These are phyloP conservation scores for Epinephelus cyanopodus DNA, from an alignment of 2,113 vertebrate species.

Conservation along the genomic window DNA sequence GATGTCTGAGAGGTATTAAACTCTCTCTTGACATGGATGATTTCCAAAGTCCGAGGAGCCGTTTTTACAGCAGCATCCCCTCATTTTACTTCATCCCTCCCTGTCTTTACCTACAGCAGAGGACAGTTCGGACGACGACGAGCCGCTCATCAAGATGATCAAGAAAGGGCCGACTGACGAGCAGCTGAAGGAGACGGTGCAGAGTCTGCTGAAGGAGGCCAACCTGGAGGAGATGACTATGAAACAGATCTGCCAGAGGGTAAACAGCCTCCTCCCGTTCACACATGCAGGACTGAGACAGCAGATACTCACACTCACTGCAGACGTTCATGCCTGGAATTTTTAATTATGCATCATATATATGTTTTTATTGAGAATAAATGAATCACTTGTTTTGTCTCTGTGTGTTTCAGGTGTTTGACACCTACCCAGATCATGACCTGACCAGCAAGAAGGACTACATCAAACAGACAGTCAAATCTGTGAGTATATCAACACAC, in stretches of 20 bases:
- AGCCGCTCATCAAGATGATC: constrained; percentile 93
- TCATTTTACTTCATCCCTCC: background rate
- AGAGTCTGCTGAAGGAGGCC: constrained; percentile 89
- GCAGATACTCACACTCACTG: too few species aligned
- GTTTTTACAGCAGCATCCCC: background rate
- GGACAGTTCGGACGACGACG: constrained; percentile 94
- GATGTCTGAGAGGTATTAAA: too few species aligned
- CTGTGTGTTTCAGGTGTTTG: constrained; percentile 88
- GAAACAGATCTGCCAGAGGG: constrained; percentile 97
- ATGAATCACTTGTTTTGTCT: background rate
- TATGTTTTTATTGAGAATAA: background rate
- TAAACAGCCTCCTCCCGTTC: constrained; percentile 33
- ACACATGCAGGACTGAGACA: background rate
- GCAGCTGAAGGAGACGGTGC: constrained; percentile 91
- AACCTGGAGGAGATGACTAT: constrained; percentile 97
- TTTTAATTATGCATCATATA: too few species aligned
- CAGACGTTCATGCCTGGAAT: too few species aligned
- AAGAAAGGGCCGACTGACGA: constrained; percentile 92
- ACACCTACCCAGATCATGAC: constrained; percentile 92
- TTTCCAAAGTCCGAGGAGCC: background rate
- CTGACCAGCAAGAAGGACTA: constrained; percentile 92
- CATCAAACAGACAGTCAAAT: constrained; percentile 95
- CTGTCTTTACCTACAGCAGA: constrained; percentile 75
- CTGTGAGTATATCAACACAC: constrained; percentile 82
- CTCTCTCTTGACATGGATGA: too few species aligned